Evolutionary conservation across 2,888 invertebrate genomes (phyloP).

Genomic region (Tineola bisselliella): DNA sequence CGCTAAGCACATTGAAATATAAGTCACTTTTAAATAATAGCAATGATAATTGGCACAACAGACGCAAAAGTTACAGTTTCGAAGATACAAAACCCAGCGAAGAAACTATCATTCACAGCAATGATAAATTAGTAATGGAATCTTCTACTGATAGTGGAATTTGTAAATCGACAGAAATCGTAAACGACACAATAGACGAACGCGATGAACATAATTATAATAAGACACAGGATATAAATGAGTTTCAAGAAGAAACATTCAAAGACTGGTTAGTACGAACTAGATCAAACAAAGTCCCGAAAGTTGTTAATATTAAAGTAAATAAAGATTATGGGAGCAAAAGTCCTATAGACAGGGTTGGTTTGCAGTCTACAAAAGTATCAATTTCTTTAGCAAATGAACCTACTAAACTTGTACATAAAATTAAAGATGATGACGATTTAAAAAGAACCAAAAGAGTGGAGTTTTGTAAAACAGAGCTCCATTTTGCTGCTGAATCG

Average conservation of each 20-base stretch:
- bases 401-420: constrained; percentile 24
- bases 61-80: constrained; percentile 82
- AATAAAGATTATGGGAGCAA: constrained; percentile 33
- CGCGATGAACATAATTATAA: constrained; percentile 13
- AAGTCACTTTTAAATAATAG: constrained; percentile 50
- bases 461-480: constrained; percentile 88
- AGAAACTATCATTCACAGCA: constrained; percentile 39
- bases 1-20: constrained; percentile 52
- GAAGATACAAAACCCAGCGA: constrained; percentile 50
- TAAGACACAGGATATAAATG: constrained; percentile 24
- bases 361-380: constrained; percentile 48
- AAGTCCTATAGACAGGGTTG: constrained; percentile 38
- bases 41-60: constrained; percentile 75
- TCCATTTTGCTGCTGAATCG: constrained; percentile 87
- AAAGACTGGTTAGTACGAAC: constrained; percentile 55
- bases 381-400: constrained; percentile 48
- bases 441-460: constrained; percentile 75
- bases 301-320: constrained; percentile 32
- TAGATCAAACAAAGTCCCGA: constrained; percentile 34
- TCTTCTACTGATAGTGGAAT: constrained; percentile 83
- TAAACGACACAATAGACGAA: constrained; percentile 45
- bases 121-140: constrained; percentile 69
- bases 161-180: constrained; percentile 76
- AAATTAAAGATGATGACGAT: constrained; percentile 38
- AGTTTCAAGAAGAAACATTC: constrained; percentile 42